Percentiles rank a stretch among this genome's conserved stretches.
These are phyloP conservation scores for Ficedula albicollis DNA, from an alignment of 2,797 vertebrate genomes.

Conservation along the genomic window DNA sequence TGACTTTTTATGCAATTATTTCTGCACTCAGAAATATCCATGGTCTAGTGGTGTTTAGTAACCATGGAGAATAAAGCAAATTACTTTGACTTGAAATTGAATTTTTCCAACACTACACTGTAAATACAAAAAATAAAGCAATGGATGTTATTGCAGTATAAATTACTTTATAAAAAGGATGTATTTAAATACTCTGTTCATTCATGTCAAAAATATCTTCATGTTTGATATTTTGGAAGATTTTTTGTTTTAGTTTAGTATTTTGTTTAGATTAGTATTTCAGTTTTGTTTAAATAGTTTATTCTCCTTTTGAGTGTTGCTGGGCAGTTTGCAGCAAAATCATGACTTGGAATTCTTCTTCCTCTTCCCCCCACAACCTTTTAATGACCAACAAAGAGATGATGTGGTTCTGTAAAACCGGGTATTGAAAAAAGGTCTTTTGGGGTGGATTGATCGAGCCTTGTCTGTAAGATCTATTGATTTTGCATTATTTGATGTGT, in stretches of 20 bases:
- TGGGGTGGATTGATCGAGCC: background rate
- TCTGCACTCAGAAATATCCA: background rate
- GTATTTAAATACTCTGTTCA: background rate
- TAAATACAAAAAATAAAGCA: background rate
- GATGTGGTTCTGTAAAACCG: background rate
- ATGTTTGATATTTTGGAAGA: background rate
- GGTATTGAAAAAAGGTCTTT: background rate
- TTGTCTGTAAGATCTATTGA: background rate
- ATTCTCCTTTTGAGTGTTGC: background rate
- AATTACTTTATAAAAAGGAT: background rate
- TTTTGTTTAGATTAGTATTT: background rate
- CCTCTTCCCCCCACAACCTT: background rate
- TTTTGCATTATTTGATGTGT: background rate
- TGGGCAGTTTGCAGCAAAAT: background rate
- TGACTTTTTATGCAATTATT: background rate
- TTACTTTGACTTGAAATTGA: conserved; percentile 1
- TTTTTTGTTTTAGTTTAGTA: background rate
- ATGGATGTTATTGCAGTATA: background rate
- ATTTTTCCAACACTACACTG: background rate
- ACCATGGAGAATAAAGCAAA: background rate
- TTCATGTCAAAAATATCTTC: background rate
- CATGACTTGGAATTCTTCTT: background rate
- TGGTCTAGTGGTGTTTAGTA: background rate
- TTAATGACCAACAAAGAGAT: background rate
- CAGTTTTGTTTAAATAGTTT: background rate